A percentile compares a stretch with the other conserved stretches of the same genome.
Evolutionary conservation across 1,140 invertebrate species (phyloP).

Genomic region (Drosophila prosaltans): DNA sequence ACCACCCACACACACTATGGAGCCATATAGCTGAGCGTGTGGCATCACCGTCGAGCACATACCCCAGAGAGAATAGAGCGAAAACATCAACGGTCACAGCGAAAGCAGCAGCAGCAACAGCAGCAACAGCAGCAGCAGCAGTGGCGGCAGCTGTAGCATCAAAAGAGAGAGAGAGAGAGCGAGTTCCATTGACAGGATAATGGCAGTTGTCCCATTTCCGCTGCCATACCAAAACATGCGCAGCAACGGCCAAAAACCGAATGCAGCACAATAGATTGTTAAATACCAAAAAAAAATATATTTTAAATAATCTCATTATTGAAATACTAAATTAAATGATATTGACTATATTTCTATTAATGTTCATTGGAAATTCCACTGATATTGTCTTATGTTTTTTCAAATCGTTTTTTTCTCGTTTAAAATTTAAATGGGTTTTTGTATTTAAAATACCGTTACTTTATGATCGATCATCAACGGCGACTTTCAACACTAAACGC

Average conservation of each 20-base stretch:
- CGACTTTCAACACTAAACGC: background rate
- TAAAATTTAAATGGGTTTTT: background rate
- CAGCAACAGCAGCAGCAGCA: slow-evolving; percentile 12
- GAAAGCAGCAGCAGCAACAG: slow-evolving; percentile 10
- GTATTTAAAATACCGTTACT: background rate
- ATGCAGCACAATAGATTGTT: background rate
- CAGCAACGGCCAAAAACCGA: background rate
- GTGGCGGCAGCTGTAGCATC: slow-evolving; percentile 14
- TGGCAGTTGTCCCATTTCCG: slow-evolving; percentile 40
- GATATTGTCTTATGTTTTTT: no score
- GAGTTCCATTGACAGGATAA: slow-evolving; percentile 21
- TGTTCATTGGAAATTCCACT: no score
- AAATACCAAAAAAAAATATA: background rate
- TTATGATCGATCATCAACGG: background rate
- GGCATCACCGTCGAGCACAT: slow-evolving; percentile 6
- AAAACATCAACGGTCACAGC: slow-evolving; percentile 19
- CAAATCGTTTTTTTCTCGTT: no score
- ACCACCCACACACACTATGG: background rate
- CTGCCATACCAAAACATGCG: slow-evolving; percentile 26
- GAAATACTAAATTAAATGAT: background rate
- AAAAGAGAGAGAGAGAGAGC: slow-evolving; percentile 14
- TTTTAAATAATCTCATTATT: background rate
- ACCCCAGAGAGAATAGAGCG: slow-evolving; percentile 3
- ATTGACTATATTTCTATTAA: no score
- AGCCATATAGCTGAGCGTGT: slow-evolving; percentile 5